Evolutionary conservation across 2,888 invertebrate genomes (phyloP).

Genomic region (Xiphydria camelus): DNA sequence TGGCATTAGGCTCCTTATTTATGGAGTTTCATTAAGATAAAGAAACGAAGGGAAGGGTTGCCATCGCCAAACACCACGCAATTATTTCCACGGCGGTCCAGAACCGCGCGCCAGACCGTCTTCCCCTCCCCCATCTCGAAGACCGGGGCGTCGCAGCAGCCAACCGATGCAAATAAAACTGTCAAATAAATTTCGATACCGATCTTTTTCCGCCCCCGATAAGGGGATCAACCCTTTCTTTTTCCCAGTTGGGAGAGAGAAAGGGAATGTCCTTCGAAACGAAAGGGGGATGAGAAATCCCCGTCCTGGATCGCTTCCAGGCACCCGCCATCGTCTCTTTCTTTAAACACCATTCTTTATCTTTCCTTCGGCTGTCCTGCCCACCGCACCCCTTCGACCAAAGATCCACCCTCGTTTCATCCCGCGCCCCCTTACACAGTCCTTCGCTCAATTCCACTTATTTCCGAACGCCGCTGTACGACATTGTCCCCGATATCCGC

Average conservation of each 20-base stretch:
- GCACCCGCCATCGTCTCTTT: no score
- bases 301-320: no score
- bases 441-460: no score
- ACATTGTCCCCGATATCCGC: no score
- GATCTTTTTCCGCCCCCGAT: conserved; percentile 33
- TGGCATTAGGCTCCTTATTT: conserved; percentile 56
- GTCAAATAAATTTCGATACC: conserved; percentile 55
- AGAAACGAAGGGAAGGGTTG: conserved; percentile 48
- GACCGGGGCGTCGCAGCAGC: conserved; percentile 25
- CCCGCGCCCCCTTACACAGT: no score
- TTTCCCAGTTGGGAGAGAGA: conserved; percentile 30
- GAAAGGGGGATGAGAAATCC: no score
- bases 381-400: no score
- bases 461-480: no score
- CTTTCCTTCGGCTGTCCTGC: no score
- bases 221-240: conserved; percentile 39
- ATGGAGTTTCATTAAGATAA: conserved; percentile 58
- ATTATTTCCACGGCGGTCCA: conserved; percentile 50
- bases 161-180: conserved; percentile 51
- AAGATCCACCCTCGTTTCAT: no score
- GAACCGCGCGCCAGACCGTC: conserved; percentile 21
- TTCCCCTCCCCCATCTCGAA: conserved; percentile 30
- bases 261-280: no score
- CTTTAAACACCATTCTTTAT: no score
- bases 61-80: conserved; percentile 51